Evolutionary conservation across 2,113 vertebrate genomes (phyloP).

Genomic region (Bujurquina vittata): DNA sequence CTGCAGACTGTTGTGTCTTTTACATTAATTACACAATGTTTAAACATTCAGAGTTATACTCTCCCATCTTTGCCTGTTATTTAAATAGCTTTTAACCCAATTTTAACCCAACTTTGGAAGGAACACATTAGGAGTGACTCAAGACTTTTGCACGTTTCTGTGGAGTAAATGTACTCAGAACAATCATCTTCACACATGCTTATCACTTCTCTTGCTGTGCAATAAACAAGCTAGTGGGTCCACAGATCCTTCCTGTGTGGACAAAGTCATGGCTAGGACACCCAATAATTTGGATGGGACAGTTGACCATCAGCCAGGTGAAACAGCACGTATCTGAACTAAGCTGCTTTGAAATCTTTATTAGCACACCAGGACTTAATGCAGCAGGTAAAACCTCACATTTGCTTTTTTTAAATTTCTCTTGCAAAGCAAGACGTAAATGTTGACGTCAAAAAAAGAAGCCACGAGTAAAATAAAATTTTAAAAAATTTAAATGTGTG

Average conservation of each 20-base stretch:
- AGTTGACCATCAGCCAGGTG: constrained; percentile 33
- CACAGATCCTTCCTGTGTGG: constrained; percentile 46
- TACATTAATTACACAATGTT: no score
- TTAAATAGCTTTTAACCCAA: no score
- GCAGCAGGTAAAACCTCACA: neutral
- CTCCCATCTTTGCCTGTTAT: no score
- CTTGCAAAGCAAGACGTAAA: neutral
- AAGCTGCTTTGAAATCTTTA: constrained; percentile 22
- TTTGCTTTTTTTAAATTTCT: neutral
- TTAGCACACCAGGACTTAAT: neutral
- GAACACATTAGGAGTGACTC: neutral
- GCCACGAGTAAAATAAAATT: neutral
- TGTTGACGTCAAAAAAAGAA: neutral
- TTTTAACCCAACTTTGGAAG: no score
- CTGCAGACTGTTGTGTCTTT: neutral
- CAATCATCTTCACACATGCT: constrained; percentile 51
- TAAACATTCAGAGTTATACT: no score
- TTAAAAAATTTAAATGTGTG: neutral
- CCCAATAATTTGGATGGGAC: constrained; percentile 9
- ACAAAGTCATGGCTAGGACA: constrained; percentile 75
- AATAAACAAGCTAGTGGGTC: constrained; percentile 50
- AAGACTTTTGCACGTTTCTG: neutral
- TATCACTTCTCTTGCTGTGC: constrained; percentile 27
- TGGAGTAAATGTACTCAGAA: neutral
- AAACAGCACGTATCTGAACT: constrained; percentile 38